Percentiles rank a stretch among this genome's conserved stretches.
Conservation (phyloP, 2,888 invertebrate genomes). For the Selenia dentaria region DNA sequence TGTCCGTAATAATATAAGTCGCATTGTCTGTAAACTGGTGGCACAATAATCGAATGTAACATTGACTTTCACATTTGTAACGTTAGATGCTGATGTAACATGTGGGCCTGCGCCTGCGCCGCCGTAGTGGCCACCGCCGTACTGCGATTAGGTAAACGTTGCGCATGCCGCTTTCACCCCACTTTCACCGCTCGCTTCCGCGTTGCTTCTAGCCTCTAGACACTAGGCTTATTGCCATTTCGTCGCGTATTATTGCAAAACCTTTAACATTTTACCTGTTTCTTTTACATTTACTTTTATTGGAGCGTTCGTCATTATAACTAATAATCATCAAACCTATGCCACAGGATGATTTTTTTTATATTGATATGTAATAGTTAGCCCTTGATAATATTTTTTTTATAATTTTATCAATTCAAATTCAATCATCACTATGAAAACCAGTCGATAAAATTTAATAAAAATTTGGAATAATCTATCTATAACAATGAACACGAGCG, state of each 20-base stretch:
- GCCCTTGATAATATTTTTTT: too few species aligned
- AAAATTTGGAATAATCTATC: too few species aligned
- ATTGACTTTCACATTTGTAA: constrained; percentile 80
- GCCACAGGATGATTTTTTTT: too few species aligned
- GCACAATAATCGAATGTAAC: constrained; percentile 67
- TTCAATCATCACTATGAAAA: too few species aligned
- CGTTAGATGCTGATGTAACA: constrained; percentile 63
- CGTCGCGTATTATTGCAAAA: constrained; percentile 45
- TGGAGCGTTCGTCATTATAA: too few species aligned
- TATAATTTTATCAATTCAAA: too few species aligned
- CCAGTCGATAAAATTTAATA: too few species aligned
- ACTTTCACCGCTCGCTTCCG: constrained; percentile 80
- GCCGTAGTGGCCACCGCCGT: constrained; percentile 38
- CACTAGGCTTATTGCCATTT: constrained; percentile 46
- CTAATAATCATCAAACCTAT: too few species aligned
- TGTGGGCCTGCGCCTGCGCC: constrained; percentile 47
- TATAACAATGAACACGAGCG: too few species aligned
- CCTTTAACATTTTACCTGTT: constrained; percentile 21
- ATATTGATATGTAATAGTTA: too few species aligned
- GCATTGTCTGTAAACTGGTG: neutral
- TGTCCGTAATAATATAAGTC: too few species aligned
- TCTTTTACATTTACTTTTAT: constrained; percentile 1
- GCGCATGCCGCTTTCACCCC: constrained; percentile 77
- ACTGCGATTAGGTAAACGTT: constrained; percentile 78
- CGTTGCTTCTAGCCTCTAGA: constrained; percentile 51